These are phyloP conservation scores for Rana temporaria DNA, from an alignment of 2,113 vertebrate species.

Conservation along the genomic window DNA sequence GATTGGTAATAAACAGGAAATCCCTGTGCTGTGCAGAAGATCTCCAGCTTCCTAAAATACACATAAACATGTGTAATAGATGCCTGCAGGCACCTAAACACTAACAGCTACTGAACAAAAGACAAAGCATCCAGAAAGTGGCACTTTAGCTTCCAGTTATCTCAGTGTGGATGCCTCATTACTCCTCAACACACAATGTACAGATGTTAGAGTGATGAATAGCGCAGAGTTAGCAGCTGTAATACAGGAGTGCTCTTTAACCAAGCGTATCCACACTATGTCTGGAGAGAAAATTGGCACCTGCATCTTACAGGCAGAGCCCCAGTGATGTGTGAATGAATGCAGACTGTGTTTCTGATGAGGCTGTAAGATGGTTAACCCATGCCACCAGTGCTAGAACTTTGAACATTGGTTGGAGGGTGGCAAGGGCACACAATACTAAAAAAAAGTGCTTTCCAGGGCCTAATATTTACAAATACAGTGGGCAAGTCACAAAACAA, in stretches of 20 bases:
- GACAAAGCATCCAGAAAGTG: slow-evolving; percentile 37
- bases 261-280: slow-evolving; percentile 38
- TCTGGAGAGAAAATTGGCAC: slow-evolving; percentile 37
- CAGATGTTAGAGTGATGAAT: slow-evolving; percentile 69
- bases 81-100: slow-evolving; percentile 13
- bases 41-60: slow-evolving; percentile 20
- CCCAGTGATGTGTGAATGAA: slow-evolving; percentile 22
- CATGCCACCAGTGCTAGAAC: neutral
- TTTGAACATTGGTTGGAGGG: neutral
- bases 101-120: slow-evolving; percentile 32
- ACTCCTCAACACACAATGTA: slow-evolving; percentile 61
- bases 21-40: neutral
- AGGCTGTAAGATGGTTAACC: slow-evolving; percentile 7
- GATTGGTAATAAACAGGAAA: neutral
- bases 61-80: slow-evolving; percentile 42
- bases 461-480: too few species aligned
- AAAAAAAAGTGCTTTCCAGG: too few species aligned
- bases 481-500: too few species aligned
- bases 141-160: slow-evolving; percentile 40
- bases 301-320: slow-evolving; percentile 6
- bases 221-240: slow-evolving; percentile 63
- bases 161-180: slow-evolving; percentile 24
- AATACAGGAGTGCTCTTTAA: slow-evolving; percentile 54
- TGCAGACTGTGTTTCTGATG: neutral
- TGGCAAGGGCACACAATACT: too few species aligned